phyloP scores from a whole-genome alignment of 1,140 invertebrate genomes.

The Bilobella aurantiaca region DNA sequence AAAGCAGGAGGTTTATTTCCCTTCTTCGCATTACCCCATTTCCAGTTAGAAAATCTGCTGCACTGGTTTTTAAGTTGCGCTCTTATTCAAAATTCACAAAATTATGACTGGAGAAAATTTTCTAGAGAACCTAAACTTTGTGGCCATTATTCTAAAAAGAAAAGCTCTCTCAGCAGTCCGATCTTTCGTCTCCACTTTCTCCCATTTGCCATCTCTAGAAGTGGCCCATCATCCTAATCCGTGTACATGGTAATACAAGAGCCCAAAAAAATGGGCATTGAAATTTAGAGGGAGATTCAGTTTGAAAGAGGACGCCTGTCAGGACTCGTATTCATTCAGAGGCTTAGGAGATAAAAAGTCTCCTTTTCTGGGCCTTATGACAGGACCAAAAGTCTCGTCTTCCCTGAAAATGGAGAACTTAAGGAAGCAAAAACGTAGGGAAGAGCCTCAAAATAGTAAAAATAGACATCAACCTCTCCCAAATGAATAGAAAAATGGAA shows the following conservation, averaged over 20 bases:
- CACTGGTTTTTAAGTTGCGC: no score
- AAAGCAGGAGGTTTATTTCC: no score
- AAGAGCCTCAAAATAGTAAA: not conserved
- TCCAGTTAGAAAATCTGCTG: no score
- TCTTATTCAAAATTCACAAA: no score
- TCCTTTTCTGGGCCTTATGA: not conserved
- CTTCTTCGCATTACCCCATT: no score
- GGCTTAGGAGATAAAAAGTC: not conserved
- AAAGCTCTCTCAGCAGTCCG: not conserved
- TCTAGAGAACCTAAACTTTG: no score
- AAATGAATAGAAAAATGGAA: constrained; percentile 20
- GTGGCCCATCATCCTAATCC: not conserved
- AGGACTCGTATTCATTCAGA: constrained; percentile 5
- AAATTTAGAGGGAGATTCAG: not conserved
- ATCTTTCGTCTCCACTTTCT: not conserved
- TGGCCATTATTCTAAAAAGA: no score
- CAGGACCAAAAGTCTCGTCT: not conserved
- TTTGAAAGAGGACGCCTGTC: not conserved
- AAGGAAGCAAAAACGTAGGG: no score
- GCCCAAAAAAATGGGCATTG: no score
- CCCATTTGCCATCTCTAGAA: not conserved
- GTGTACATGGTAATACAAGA: no score
- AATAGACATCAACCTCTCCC: constrained; percentile 2
- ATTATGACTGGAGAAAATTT: no score
- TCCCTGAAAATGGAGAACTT: constrained; percentile 2